phyloP scores from a whole-genome alignment of 1,140 invertebrate species.

The Linepithema humile region DNA sequence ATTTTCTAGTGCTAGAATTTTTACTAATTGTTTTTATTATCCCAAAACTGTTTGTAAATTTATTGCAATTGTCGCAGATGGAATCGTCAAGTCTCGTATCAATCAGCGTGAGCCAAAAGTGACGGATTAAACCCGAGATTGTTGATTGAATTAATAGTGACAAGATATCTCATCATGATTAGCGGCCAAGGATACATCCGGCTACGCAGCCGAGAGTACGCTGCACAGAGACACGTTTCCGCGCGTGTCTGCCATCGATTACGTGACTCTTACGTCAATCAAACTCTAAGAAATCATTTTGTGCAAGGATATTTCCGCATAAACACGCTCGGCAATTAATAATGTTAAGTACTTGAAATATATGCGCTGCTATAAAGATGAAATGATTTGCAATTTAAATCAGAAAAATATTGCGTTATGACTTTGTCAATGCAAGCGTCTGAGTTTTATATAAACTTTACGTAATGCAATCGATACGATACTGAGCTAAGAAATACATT shows the following conservation, averaged over 20 bases:
- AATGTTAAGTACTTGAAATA: neutral
- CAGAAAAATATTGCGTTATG: neutral
- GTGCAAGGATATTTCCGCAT: neutral
- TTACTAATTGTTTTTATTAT: no score
- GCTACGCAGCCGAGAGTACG: neutral
- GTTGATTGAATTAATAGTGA: constrained; percentile 10
- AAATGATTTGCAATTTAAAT: constrained; percentile 14
- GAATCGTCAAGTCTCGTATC: neutral
- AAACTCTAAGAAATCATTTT: neutral
- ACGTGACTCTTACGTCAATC: neutral
- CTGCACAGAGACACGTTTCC: neutral
- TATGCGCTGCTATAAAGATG: neutral
- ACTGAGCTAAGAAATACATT: neutral
- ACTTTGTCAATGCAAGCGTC: neutral
- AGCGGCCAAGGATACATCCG: neutral
- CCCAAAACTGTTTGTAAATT: no score
- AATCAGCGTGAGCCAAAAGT: neutral
- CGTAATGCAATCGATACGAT: neutral
- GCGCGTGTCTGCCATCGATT: neutral
- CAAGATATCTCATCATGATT: constrained; percentile 11
- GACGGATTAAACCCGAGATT: neutral
- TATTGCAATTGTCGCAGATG: neutral
- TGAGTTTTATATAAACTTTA: neutral
- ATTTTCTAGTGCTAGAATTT: neutral
- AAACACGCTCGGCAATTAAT: neutral